A percentile compares a stretch with the other conserved stretches of the same genome.
Conservation (phyloP, 2,797 vertebrate species). For the Rallus crepitans region DNA sequence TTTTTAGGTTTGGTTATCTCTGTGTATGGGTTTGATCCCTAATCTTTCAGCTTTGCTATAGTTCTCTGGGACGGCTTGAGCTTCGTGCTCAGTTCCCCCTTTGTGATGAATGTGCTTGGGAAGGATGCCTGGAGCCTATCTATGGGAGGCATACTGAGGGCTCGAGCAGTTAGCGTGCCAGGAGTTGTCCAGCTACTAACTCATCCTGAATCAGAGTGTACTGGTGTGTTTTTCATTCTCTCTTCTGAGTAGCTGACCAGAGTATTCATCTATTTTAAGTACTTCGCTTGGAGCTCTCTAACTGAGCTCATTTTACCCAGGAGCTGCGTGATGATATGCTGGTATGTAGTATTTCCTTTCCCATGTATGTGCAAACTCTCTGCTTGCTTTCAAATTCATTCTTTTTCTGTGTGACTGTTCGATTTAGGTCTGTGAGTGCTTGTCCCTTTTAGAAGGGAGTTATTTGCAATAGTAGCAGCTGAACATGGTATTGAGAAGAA, state of each 20-base stretch:
- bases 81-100: neutral
- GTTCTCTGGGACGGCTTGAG: neutral
- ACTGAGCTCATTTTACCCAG: neutral
- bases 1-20: neutral
- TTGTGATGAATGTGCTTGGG: slow-evolving; percentile 10
- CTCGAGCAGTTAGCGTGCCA: neutral
- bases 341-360: slow-evolving; percentile 2
- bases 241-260: neutral
- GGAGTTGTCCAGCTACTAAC: slow-evolving; percentile 17
- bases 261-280: slow-evolving; percentile 5
- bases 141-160: slow-evolving; percentile 17
- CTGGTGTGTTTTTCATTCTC: neutral
- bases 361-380: neutral
- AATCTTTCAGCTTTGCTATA: neutral
- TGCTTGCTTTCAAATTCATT: neutral
- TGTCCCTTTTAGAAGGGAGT: neutral
- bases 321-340: neutral
- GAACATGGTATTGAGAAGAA: neutral
- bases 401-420: neutral
- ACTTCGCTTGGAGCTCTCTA: neutral
- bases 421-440: neutral
- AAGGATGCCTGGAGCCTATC: neutral
- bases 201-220: neutral
- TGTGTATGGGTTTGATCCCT: neutral
- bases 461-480: neutral